Percentiles rank a stretch among this genome's conserved stretches.
phyloP scores from a whole-genome alignment of 2,113 vertebrate genomes.

The Melanotaenia duboulayi region DNA sequence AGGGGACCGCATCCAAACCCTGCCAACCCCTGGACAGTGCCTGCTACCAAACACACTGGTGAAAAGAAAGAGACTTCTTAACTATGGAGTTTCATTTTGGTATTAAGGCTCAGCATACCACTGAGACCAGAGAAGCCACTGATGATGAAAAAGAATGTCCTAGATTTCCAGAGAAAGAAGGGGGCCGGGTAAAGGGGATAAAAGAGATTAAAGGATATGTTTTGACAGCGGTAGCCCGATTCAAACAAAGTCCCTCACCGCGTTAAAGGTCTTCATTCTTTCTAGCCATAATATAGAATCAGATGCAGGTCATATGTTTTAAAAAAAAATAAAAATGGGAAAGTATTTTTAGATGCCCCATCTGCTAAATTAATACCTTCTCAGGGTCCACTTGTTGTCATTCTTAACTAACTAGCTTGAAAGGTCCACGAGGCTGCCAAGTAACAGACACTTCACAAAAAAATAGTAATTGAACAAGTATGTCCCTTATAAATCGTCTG shows the following conservation, averaged over 20 bases:
- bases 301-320: conserved; percentile 1
- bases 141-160: conserved; percentile 77
- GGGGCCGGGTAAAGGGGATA: conserved; percentile 45
- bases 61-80: conserved; percentile 68
- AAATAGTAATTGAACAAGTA: conserved; percentile 14
- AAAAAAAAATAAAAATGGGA: background rate
- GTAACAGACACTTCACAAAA: background rate
- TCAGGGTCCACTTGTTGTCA: background rate
- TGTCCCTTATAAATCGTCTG: conserved; percentile 40
- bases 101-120: conserved; percentile 54
- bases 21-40: conserved; percentile 32
- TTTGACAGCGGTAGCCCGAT: conserved; percentile 67
- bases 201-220: conserved; percentile 73
- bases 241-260: conserved; percentile 53
- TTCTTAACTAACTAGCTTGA: conserved; percentile 9
- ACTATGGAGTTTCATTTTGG: conserved; percentile 61
- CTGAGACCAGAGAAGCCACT: conserved; percentile 63
- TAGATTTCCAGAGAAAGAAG: conserved; percentile 73
- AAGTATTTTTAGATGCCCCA: background rate
- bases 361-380: background rate
- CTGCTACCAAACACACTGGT: conserved; percentile 26
- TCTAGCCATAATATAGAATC: background rate
- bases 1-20: conserved; percentile 8
- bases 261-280: conserved; percentile 26
- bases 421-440: conserved; percentile 20